Percentiles rank a stretch among this genome's conserved stretches.
Conservation (phyloP, 2,113 vertebrate genomes). For the Empidonax alnorum region DNA sequence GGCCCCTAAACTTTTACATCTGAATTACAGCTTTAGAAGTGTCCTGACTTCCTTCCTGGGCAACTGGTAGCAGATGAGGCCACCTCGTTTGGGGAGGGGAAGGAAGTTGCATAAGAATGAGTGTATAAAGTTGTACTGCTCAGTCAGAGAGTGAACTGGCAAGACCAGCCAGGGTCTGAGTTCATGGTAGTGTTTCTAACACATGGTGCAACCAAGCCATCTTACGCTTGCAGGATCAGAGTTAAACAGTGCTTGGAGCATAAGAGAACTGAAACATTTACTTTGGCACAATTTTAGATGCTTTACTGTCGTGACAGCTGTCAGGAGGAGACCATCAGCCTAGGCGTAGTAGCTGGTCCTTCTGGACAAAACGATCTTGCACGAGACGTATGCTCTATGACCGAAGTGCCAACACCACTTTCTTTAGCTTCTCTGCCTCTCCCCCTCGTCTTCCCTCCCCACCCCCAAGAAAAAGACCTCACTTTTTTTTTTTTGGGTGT, state of each 20-base stretch:
- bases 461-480: neutral
- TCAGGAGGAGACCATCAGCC: neutral
- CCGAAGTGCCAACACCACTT: neutral
- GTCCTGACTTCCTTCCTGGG: neutral
- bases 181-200: neutral
- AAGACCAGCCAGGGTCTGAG: neutral
- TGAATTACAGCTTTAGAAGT: neutral
- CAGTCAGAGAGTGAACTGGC: neutral
- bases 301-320: neutral
- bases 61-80: constrained; percentile 1
- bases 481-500: neutral
- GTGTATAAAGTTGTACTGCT: neutral
- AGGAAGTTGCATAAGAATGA: neutral
- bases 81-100: neutral
- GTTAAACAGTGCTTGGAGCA: neutral
- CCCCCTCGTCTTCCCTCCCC: neutral
- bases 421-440: neutral
- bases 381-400: neutral
- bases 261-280: neutral
- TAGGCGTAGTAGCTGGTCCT: neutral
- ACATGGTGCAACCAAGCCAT: neutral
- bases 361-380: neutral
- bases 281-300: constrained; percentile 49
- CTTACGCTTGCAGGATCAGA: neutral
- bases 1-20: neutral